Evolutionary conservation across 2,113 vertebrate species (phyloP).

Genomic region (Sisor rabdophorus): DNA sequence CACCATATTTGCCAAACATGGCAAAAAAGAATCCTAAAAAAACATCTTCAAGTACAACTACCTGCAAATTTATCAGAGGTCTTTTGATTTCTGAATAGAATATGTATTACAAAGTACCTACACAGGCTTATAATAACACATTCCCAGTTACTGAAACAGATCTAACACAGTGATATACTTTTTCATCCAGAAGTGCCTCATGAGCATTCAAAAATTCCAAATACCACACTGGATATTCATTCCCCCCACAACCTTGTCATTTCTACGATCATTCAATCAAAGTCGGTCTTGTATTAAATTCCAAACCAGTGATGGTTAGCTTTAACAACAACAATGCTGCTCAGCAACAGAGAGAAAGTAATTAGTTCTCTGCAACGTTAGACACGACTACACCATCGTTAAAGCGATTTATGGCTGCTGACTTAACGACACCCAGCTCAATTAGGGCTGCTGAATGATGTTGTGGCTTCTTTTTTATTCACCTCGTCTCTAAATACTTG

Average conservation of each 20-base stretch:
- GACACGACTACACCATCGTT: conserved; percentile 49
- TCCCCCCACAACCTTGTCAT: conserved; percentile 13
- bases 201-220: not conserved
- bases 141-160: not conserved
- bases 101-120: not conserved
- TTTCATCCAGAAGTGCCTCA: not conserved
- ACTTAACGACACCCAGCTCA: conserved; percentile 46
- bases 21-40: not conserved
- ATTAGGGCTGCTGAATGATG: conserved; percentile 45
- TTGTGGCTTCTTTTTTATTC: conserved; percentile 7
- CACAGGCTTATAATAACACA: not conserved
- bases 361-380: conserved; percentile 46
- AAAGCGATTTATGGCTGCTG: conserved; percentile 48
- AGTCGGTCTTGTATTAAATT: conserved; percentile 13
- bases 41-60: not conserved
- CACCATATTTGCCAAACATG: not conserved
- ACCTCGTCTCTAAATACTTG: not conserved
- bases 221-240: not conserved
- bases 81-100: not conserved
- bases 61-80: not conserved
- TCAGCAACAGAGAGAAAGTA: conserved; percentile 42
- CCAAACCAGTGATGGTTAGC: not conserved
- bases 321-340: conserved; percentile 23
- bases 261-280: conserved; percentile 32
- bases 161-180: too few relatives aligned